Conservation (phyloP, 2,797 vertebrate species). For the Pseudochaenichthys georgianus region DNA sequence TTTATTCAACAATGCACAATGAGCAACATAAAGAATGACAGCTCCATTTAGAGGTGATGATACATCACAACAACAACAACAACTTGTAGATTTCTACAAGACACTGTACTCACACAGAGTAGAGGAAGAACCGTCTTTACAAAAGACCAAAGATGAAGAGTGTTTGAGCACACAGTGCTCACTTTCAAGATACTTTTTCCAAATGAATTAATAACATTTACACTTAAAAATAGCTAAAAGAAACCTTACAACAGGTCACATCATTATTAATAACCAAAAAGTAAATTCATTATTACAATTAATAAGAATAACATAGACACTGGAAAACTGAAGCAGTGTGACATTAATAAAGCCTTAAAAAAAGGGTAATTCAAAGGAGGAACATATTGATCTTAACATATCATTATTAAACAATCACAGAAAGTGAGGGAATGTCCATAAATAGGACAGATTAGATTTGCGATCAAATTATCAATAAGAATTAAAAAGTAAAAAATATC, state of each 20-base stretch:
- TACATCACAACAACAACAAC: conserved; percentile 54
- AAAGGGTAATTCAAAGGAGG: not conserved
- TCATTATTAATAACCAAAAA: not conserved
- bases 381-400: conserved; percentile 14
- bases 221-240: not conserved
- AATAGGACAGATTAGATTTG: not conserved
- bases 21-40: not conserved
- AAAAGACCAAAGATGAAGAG: conserved; percentile 34
- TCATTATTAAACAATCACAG: not conserved
- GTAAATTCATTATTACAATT: not conserved
- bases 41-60: conserved; percentile 38
- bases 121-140: conserved; percentile 43
- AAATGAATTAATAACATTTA: not conserved
- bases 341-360: not conserved
- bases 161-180: conserved; percentile 15
- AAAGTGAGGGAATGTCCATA: not conserved
- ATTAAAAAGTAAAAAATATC: not conserved
- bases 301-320: not conserved
- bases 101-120: conserved; percentile 48
- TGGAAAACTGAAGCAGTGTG: not conserved
- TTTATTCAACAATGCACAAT: conserved; percentile 46
- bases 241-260: conserved; percentile 23
- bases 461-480: not conserved
- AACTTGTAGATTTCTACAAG: conserved; percentile 55
- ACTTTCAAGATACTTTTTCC: not conserved